Conservation (phyloP, 2,113 vertebrate genomes). For the Cynoglossus semilaevis region DNA sequence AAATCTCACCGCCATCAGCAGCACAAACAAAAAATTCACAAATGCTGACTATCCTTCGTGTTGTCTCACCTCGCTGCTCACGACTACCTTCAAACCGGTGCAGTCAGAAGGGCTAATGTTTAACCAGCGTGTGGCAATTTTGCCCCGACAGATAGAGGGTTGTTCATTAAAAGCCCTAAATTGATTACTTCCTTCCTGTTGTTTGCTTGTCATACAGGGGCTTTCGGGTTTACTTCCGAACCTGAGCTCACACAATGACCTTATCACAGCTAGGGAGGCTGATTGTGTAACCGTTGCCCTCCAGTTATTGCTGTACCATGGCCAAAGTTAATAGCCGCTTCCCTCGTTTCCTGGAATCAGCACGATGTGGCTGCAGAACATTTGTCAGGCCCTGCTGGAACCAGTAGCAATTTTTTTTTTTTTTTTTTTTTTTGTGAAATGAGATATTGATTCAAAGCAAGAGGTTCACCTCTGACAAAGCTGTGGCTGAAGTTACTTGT, state of each 20-base stretch:
- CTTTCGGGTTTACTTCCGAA: constrained; percentile 84
- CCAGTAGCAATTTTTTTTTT: constrained; percentile 41
- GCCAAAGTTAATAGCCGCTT: constrained; percentile 66
- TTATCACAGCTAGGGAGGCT: constrained; percentile 79
- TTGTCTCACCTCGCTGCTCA: constrained; percentile 47
- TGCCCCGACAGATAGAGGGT: constrained; percentile 80
- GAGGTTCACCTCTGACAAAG: constrained; percentile 36
- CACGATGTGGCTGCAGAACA: constrained; percentile 21
- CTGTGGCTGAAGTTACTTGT: constrained; percentile 16
- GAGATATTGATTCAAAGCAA: constrained; percentile 54
- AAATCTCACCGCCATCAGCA: neutral
- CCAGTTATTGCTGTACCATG: constrained; percentile 55
- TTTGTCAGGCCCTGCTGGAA: constrained; percentile 40
- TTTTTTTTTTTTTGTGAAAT: constrained; percentile 55
- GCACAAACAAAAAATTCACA: constrained; percentile 22
- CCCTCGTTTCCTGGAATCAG: constrained; percentile 49
- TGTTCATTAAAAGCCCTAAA: constrained; percentile 87
- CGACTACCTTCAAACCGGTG: constrained; percentile 47
- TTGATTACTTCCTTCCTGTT: constrained; percentile 96
- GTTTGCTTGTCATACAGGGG: constrained; percentile 82
- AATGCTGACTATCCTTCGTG: constrained; percentile 40
- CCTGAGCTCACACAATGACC: constrained; percentile 77
- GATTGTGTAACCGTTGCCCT: constrained; percentile 81
- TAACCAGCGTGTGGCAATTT: constrained; percentile 84
- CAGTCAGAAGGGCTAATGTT: constrained; percentile 76